phyloP scores from a whole-genome alignment of 2,797 vertebrate genomes.

The Scomberomorus guttatus region DNA sequence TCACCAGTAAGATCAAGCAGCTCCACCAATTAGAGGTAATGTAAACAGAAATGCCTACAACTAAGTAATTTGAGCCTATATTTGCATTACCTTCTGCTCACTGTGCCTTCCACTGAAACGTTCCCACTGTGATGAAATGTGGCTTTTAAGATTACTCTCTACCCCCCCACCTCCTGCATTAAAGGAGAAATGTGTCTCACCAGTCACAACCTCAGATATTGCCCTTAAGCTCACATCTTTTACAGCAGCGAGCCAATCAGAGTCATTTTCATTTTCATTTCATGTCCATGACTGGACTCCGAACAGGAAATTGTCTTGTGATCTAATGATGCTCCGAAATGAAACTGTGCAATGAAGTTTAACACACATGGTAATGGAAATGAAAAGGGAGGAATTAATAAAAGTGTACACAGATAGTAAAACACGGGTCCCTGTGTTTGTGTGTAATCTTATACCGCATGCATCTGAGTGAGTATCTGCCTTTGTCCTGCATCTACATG shows the following conservation, averaged over 20 bases:
- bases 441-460: constrained; percentile 1
- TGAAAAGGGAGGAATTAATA: constrained; percentile 47
- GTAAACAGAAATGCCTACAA: constrained; percentile 17
- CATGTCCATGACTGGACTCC: constrained; percentile 45
- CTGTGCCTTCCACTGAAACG: constrained; percentile 13
- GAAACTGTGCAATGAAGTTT: constrained; percentile 57
- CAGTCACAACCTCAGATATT: constrained; percentile 43
- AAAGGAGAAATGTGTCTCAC: constrained; percentile 44
- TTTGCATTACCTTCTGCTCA: constrained; percentile 11
- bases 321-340: constrained; percentile 69
- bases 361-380: constrained; percentile 54
- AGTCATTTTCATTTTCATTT: constrained; percentile 59
- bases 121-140: constrained; percentile 44
- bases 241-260: constrained; percentile 60
- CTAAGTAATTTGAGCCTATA: constrained; percentile 6
- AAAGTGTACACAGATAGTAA: constrained; percentile 40
- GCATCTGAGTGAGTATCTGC: constrained; percentile 26
- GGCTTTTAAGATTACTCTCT: constrained; percentile 39
- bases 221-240: constrained; percentile 55
- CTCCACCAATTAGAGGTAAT: constrained; percentile 21
- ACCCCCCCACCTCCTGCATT: background rate
- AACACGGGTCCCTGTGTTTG: constrained; percentile 20
- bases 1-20: constrained; percentile 5
- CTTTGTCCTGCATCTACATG: constrained; percentile 27
- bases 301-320: constrained; percentile 68